phyloP scores from a whole-genome alignment of 2,797 vertebrate species.

The Sebastes reedi region DNA sequence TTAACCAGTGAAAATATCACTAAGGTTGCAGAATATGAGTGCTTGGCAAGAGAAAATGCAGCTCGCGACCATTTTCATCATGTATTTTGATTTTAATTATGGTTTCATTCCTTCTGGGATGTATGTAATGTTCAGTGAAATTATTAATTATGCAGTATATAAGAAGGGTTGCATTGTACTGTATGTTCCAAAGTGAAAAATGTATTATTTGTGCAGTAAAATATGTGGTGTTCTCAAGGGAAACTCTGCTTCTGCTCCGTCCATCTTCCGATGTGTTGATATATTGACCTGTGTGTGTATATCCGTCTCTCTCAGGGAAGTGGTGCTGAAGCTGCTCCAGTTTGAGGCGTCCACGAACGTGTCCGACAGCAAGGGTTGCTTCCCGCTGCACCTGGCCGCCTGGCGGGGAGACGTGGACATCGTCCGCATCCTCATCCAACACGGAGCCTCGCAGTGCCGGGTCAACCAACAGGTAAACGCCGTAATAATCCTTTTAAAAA shows the following conservation, averaged over 20 bases:
- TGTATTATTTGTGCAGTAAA: not conserved
- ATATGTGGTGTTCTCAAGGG: not conserved
- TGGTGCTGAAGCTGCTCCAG: slow-evolving; percentile 95
- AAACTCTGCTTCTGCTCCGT: not conserved
- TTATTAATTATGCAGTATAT: not conserved
- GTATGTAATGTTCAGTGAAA: not conserved
- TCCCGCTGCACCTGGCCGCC: slow-evolving; percentile 95
- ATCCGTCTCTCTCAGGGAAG: slow-evolving; percentile 80
- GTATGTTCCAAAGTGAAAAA: not conserved
- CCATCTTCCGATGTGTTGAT: not conserved
- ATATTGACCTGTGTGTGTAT: not conserved
- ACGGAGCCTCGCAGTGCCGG: slow-evolving; percentile 91
- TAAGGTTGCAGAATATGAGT: not conserved
- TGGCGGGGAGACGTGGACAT: slow-evolving; percentile 97
- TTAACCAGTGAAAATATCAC: not conserved
- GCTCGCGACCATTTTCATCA: not conserved
- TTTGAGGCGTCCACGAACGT: slow-evolving; percentile 94
- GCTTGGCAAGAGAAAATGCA: not conserved
- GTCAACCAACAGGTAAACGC: slow-evolving; percentile 94
- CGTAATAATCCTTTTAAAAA: not conserved
- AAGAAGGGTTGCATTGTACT: not conserved
- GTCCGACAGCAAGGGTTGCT: slow-evolving; percentile 95
- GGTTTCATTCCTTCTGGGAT: not conserved
- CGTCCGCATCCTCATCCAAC: slow-evolving; percentile 94
- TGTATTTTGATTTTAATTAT: not conserved